phyloP scores from a whole-genome alignment of 2,888 invertebrate genomes.

The Liodrosophila aerea region DNA sequence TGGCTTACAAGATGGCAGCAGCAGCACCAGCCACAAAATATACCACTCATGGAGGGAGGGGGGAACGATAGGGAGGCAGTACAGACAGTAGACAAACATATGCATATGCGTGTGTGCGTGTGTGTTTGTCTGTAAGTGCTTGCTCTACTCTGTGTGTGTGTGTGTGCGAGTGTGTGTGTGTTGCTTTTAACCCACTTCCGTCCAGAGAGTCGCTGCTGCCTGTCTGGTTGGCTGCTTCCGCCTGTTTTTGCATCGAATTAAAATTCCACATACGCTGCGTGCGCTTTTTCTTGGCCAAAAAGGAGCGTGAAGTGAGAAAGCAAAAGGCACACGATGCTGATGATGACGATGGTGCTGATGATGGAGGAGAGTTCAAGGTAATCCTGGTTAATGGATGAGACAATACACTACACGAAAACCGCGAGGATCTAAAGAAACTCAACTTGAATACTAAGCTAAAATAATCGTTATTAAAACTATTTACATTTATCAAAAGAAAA shows the following conservation, averaged over 20 bases:
- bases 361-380: slow-evolving; percentile 30
- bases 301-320: slow-evolving; percentile 25
- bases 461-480: too few species aligned
- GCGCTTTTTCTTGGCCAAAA: slow-evolving; percentile 40
- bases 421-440: neutral
- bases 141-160: slow-evolving; percentile 9
- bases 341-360: slow-evolving; percentile 16
- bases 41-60: neutral
- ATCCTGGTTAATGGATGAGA: slow-evolving; percentile 67
- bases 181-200: slow-evolving; percentile 68
- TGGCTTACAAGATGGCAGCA: slow-evolving; percentile 66
- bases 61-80: neutral
- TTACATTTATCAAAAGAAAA: too few species aligned
- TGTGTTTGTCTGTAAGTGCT: slow-evolving; percentile 32
- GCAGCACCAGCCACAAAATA: slow-evolving; percentile 24
- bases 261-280: slow-evolving; percentile 62
- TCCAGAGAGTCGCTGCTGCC: slow-evolving; percentile 26
- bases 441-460: too few species aligned
- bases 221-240: slow-evolving; percentile 56
- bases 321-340: slow-evolving; percentile 10
- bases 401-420: slow-evolving; percentile 27
- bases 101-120: slow-evolving; percentile 28
- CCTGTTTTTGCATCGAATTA: slow-evolving; percentile 56
- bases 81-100: slow-evolving; percentile 40
- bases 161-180: slow-evolving; percentile 23